These are phyloP conservation scores for Autographa gamma DNA, from an alignment of 2,888 invertebrate genomes.

Conservation along the genomic window DNA sequence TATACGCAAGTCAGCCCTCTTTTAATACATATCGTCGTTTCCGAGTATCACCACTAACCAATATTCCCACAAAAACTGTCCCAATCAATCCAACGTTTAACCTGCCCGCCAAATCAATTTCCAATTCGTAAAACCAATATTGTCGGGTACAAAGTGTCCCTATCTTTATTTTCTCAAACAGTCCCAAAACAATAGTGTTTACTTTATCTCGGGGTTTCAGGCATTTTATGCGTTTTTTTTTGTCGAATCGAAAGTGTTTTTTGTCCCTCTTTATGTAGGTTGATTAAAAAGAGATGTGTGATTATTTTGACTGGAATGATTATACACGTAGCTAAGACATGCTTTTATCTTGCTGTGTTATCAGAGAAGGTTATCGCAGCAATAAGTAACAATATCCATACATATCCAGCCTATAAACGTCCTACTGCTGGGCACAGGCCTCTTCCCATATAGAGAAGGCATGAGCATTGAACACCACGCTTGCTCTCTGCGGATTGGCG, in stretches of 20 bases:
- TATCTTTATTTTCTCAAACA: slow-evolving; percentile 60
- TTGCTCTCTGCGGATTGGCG: too few relatives aligned
- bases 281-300: background rate
- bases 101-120: slow-evolving; percentile 23
- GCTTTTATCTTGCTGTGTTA: too few relatives aligned
- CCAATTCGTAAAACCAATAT: slow-evolving; percentile 37
- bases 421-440: too few relatives aligned
- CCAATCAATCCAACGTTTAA: slow-evolving; percentile 31
- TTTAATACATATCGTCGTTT: background rate
- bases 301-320: too few relatives aligned
- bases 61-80: background rate
- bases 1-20: too few relatives aligned
- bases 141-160: slow-evolving; percentile 17
- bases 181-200: slow-evolving; percentile 57
- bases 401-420: too few relatives aligned
- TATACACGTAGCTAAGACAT: too few relatives aligned
- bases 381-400: too few relatives aligned
- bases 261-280: slow-evolving; percentile 9
- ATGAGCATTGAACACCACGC: too few relatives aligned
- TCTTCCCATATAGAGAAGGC: too few relatives aligned
- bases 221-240: slow-evolving; percentile 27
- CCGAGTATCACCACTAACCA: background rate
- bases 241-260: slow-evolving; percentile 7
- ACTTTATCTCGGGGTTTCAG: slow-evolving; percentile 64
- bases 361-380: too few relatives aligned